Evolutionary conservation across 2,888 invertebrate species (phyloP), one percentile per base, ranked within the genome.

Genomic region (Hypena proboscidalis): DNA sequence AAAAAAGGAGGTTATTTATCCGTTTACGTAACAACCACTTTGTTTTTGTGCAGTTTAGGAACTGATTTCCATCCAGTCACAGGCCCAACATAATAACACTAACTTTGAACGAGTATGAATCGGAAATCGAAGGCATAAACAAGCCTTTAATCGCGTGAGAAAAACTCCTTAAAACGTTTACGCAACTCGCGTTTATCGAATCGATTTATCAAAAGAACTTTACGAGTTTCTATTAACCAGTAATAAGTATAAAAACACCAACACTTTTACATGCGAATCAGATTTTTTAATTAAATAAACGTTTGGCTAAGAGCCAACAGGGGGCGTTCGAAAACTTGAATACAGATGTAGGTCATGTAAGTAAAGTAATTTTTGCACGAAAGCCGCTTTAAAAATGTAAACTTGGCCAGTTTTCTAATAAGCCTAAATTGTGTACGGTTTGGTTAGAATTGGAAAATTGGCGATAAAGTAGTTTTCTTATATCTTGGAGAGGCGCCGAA

Each of bases 241-340:
- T 1, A 11, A 34, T 13, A 17, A 23, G 9, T 11, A 23, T 22
- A 4, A 38, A 29, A 38, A 49, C 41, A 41, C 19, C 40, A 26
- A 44, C 50, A 56, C 45, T 50, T 44, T 36, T 47, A 51, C 29
- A 48, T 39, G 46, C 22, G 50, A 47, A 55, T 62, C 50, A 51
- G 62, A 46, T 57, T 60, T 63, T 62, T 63, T 55, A 63, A 60
- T 63, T 58, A 63, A 64, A 64, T 63, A 60, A 56, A 53, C 53
- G 53, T 43, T 52, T 64, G 63, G 64, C 58, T 39, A 34, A 19
- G 44, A 47, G 50, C 63, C 64, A 64, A 45, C 42, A 38, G 20
- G 35, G 11, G 49, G 21, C 49, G 53, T 50, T 55, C 44, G 52
- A 34, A 58, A 58, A 64, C 64, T 60, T 55, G 50, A 44, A 47